Conservation (phyloP, 2,888 invertebrate genomes). For the Caenorhabditis uteleia region DNA sequence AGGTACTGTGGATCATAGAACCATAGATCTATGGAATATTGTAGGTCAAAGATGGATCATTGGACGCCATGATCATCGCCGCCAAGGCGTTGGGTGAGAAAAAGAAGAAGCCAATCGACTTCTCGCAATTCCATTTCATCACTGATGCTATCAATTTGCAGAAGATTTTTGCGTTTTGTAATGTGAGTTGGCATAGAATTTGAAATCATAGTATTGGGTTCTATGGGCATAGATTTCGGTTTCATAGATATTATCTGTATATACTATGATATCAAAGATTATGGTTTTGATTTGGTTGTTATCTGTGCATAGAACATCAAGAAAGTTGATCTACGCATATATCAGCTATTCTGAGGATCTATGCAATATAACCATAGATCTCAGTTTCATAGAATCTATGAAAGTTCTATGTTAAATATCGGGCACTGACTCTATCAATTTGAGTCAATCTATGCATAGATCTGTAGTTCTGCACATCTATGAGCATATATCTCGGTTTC, state of each 20-base stretch:
- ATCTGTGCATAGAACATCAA: too few species aligned
- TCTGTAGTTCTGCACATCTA: too few species aligned
- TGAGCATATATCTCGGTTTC: too few species aligned
- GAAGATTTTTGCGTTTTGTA: conserved; percentile 69
- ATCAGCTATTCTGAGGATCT: too few species aligned
- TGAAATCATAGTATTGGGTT: neutral
- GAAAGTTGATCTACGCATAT: too few species aligned
- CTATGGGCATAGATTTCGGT: neutral
- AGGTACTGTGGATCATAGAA: conserved; percentile 18
- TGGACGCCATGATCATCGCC: conserved; percentile 67
- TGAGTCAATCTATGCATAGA: too few species aligned
- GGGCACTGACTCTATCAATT: too few species aligned
- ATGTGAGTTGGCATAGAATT: conserved; percentile 25
- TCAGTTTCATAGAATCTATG: too few species aligned
- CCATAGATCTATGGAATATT: neutral
- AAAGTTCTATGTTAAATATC: too few species aligned
- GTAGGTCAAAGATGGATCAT: conserved; percentile 55
- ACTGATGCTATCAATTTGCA: conserved; percentile 70
- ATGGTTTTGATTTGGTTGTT: neutral
- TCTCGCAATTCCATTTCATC: conserved; percentile 68
- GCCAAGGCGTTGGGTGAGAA: conserved; percentile 58
- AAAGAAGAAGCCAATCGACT: conserved; percentile 66
- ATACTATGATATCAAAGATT: too few species aligned
- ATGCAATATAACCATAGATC: too few species aligned
- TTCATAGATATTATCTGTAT: too few species aligned